These are phyloP conservation scores for Galeruca laticollis DNA, from an alignment of 2,888 invertebrate genomes.

Conservation along the genomic window DNA sequence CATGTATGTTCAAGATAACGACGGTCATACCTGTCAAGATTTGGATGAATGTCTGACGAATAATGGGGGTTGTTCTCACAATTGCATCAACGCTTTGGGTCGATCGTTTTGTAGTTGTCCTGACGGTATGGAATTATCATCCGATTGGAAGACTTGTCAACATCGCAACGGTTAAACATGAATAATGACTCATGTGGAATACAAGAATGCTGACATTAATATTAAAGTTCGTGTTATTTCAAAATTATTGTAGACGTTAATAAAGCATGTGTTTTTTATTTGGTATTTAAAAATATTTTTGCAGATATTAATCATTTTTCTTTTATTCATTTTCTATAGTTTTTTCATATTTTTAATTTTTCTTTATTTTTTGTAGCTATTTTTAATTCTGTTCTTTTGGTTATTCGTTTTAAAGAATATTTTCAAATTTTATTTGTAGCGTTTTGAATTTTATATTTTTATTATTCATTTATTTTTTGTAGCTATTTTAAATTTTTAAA, in stretches of 20 bases:
- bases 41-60: conserved; percentile 67
- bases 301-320: too few species aligned
- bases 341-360: too few species aligned
- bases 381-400: too few species aligned
- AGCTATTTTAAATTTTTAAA: too few species aligned
- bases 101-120: conserved; percentile 63
- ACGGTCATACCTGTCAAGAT: conserved; percentile 72
- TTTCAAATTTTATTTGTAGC: too few species aligned
- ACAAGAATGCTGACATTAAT: too few species aligned
- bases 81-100: conserved; percentile 71
- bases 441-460: too few species aligned
- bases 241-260: conserved; percentile 39
- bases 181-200: conserved; percentile 10
- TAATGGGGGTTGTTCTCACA: conserved; percentile 72
- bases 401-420: too few species aligned
- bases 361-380: too few species aligned
- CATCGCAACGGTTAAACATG: conserved; percentile 63
- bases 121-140: conserved; percentile 59
- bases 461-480: too few species aligned
- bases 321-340: too few species aligned
- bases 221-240: conserved; percentile 52
- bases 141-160: conserved; percentile 62
- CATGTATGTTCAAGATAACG: conserved; percentile 50
- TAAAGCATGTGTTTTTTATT: not conserved
- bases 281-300: too few species aligned